Evolutionary conservation across 2,888 invertebrate species (phyloP).

Genomic region (Agrochola lota): DNA sequence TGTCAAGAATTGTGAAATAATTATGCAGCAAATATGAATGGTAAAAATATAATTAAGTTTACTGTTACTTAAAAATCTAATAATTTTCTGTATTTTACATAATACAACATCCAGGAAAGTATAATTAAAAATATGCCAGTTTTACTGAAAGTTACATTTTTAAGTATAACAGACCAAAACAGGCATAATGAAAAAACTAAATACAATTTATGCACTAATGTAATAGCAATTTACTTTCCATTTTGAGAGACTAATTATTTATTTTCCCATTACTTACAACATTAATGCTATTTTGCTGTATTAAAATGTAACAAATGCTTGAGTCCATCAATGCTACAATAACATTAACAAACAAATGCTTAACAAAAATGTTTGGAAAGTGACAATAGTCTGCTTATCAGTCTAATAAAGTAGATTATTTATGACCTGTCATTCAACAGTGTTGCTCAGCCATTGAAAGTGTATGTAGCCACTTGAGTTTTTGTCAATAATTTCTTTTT

Average conservation of each 20-base stretch:
- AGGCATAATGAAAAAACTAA: neutral
- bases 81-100: neutral
- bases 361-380: constrained; percentile 47
- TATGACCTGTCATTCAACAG: constrained; percentile 43
- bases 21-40: constrained; percentile 8
- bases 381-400: constrained; percentile 44
- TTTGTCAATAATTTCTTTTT: constrained; percentile 38
- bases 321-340: constrained; percentile 10
- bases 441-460: constrained; percentile 35
- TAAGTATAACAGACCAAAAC: neutral
- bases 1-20: neutral
- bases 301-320: constrained; percentile 7
- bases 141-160: neutral
- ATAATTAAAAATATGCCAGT: neutral
- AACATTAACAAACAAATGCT: constrained; percentile 19
- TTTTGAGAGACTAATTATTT: neutral
- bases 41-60: constrained; percentile 3
- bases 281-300: neutral
- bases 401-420: constrained; percentile 48
- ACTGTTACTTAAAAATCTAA: neutral
- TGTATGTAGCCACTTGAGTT: constrained; percentile 31
- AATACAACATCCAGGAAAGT: neutral
- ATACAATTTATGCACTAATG: neutral
- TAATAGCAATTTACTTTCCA: neutral
- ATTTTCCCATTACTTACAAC: neutral